Percentiles rank a stretch among this genome's conserved stretches.
Conservation (phyloP, 1,140 invertebrate species). For the Atta texana region DNA sequence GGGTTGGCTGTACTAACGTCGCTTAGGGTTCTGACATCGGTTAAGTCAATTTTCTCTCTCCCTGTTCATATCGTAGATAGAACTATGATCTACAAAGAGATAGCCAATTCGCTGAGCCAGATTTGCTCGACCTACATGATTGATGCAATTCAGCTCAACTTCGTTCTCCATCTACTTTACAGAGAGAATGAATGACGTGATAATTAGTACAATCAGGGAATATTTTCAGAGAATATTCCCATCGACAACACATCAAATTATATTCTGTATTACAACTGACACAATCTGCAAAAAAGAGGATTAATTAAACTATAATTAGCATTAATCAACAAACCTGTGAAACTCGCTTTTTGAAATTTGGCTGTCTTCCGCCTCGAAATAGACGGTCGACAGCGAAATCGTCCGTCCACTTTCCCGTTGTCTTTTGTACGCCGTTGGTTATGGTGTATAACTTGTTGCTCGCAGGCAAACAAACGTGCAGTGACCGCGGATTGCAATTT, state of each 20-base stretch:
- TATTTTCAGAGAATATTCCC: background rate
- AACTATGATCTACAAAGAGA: constrained; percentile 51
- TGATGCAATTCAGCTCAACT: constrained; percentile 32
- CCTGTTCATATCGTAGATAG: constrained; percentile 24
- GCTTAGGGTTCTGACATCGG: constrained; percentile 45
- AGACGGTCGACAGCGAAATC: constrained; percentile 19
- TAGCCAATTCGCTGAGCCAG: constrained; percentile 28
- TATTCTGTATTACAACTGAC: background rate
- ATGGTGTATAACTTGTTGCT: constrained; percentile 76
- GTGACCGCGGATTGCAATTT: constrained; percentile 54
- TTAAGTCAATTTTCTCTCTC: constrained; percentile 55
- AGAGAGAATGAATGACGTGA: constrained; percentile 17
- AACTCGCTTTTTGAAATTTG: background rate
- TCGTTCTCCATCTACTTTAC: background rate
- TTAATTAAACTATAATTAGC: constrained; percentile 1
- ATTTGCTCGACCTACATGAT: constrained; percentile 26
- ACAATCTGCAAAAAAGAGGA: background rate
- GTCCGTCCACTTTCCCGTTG: constrained; percentile 17
- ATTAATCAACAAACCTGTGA: constrained; percentile 6
- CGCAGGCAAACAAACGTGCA: constrained; percentile 54
- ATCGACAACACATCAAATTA: background rate
- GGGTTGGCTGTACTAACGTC: constrained; percentile 43
- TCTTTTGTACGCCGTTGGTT: constrained; percentile 59
- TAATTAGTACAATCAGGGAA: background rate
- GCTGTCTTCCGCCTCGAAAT: background rate